Conservation (phyloP, 2,888 invertebrate species). For the Ophion obscuratus region DNA sequence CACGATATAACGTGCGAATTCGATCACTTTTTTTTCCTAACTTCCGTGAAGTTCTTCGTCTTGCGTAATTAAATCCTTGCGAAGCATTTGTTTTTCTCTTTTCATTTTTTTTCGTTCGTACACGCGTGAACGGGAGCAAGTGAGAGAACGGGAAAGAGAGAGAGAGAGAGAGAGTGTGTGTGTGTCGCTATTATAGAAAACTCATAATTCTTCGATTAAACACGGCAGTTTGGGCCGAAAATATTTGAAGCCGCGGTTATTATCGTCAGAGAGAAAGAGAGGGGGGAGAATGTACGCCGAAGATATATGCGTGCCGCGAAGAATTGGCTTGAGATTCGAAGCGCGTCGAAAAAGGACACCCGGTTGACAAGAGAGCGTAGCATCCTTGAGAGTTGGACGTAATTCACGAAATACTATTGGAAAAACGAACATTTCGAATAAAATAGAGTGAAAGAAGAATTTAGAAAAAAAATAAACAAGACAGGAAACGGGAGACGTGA, state of each 20-base stretch:
- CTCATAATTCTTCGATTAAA: constrained; percentile 63
- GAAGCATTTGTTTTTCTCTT: constrained; percentile 20
- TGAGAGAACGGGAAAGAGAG: constrained; percentile 29
- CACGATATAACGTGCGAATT: constrained; percentile 64
- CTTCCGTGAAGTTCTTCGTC: constrained; percentile 78
- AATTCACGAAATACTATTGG: neutral
- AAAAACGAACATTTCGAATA: neutral
- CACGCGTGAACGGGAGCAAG: constrained; percentile 17
- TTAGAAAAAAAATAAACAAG: neutral
- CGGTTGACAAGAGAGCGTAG: constrained; percentile 29
- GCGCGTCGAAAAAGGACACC: neutral
- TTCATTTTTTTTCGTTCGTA: constrained; percentile 17
- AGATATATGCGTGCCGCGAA: constrained; percentile 48
- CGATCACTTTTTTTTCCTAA: constrained; percentile 72
- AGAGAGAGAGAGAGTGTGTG: neutral
- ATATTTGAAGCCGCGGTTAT: constrained; percentile 45
- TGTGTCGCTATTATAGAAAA: constrained; percentile 57
- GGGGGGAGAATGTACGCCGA: constrained; percentile 39
- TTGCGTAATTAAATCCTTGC: constrained; percentile 68
- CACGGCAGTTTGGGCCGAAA: constrained; percentile 59
- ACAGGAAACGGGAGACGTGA: constrained; percentile 38
- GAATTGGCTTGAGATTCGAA: constrained; percentile 40
- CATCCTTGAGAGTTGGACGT: neutral
- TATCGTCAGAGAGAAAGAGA: constrained; percentile 17
- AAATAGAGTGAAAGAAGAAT: neutral